These are phyloP conservation scores for Hypomesus transpacificus DNA, from an alignment of 2,113 vertebrate genomes.

Conservation along the genomic window DNA sequence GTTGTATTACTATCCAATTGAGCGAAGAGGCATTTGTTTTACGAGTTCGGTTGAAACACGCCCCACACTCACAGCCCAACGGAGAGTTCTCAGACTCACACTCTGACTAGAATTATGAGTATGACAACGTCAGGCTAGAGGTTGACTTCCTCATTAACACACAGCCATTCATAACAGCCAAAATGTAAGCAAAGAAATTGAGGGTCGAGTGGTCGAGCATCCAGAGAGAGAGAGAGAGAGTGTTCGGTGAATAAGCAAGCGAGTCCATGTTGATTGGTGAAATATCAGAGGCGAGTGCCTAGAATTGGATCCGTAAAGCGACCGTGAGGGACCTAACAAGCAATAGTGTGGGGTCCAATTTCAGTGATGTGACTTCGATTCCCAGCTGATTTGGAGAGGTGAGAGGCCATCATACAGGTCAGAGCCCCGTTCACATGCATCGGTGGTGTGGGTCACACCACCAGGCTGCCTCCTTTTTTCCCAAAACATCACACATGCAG, in stretches of 20 bases:
- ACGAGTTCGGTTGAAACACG: no score
- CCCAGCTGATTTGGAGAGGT: background rate
- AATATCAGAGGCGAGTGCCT: background rate
- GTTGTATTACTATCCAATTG: no score
- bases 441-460: background rate
- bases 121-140: no score
- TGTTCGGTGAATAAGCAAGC: slow-evolving; percentile 4
- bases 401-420: background rate
- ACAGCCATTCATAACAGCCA: slow-evolving; percentile 2
- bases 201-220: background rate
- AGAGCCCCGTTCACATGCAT: background rate
- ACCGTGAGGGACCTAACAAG: background rate
- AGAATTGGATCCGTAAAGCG: background rate
- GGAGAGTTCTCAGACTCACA: no score
- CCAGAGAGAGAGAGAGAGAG: background rate
- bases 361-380: slow-evolving; percentile 8
- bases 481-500: background rate
- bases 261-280: background rate
- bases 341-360: slow-evolving; percentile 12
- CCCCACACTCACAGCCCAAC: no score
- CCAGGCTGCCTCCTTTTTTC: background rate
- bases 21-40: no score
- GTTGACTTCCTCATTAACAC: background rate
- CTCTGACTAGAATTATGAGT: no score
- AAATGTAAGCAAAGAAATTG: background rate